Evolutionary conservation across 2,113 vertebrate genomes (phyloP), one percentile per base, ranked within the genome.

Genomic region (Sprattus sprattus): DNA sequence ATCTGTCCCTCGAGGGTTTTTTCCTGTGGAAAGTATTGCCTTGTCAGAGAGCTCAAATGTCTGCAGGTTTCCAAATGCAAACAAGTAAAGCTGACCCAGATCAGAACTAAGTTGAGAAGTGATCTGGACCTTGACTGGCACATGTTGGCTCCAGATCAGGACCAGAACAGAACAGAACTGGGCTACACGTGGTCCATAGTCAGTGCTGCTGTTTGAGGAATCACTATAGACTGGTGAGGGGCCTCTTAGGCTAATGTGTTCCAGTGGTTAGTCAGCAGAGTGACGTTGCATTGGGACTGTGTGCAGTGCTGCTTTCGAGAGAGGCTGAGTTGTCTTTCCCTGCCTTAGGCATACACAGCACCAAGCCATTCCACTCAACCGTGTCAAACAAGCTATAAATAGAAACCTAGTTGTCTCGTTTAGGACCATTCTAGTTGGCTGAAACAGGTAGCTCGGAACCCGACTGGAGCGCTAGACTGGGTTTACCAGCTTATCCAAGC

Each of bases 331-430:
- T 39, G 71, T 78, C 8, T 32, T 28, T 78, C 71, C 28, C 28
- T 78, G 71, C 71, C 71, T 78, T 44, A 78, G 28, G 71, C 71
- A 39, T 78, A 71, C 64, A 78, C 71, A 78, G 71, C 71, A 78
- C 71, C 71, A 39, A 15, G 71, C 71, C 28, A 78, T 39, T 71
- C 71, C 71, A 78, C 5, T 78, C 32, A 78, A 15, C 71, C 71
- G 71, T 78, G 71, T 16, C 28, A 39, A 78, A 39, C 13, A 32
- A 0, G 25, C 32, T 78, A 78, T 39, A 78, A 78, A 78, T 78
- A 78, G 71, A 32, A 78, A 32, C 32, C 32, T 39, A 39, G 71
- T 78, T 78, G 71, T 39, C 32, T 44, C 2, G 28, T 78, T 78
- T 32, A 16, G 71, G 28, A 32, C 71, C 28, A 39, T 78, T 78